phyloP scores from a whole-genome alignment of 2,113 vertebrate species.

The Odontophorus gujanensis region DNA sequence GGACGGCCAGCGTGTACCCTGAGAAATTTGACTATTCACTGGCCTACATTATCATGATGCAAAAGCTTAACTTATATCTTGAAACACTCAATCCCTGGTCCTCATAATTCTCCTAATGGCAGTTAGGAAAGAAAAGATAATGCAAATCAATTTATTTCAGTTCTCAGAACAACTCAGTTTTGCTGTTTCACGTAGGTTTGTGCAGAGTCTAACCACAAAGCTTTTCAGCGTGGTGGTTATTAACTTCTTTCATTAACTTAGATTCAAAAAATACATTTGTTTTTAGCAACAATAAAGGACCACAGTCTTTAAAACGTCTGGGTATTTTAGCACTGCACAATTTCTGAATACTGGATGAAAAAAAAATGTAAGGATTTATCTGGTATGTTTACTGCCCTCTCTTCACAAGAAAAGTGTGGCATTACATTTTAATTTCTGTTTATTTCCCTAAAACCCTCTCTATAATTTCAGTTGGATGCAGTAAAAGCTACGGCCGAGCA shows the following conservation, averaged over 20 bases:
- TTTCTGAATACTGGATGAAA: conserved; percentile 71
- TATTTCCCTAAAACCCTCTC: conserved; percentile 70
- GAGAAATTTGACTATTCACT: conserved; percentile 16
- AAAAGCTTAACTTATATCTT: conserved; percentile 44
- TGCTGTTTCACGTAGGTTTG: neutral
- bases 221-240: conserved; percentile 55
- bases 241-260: conserved; percentile 80
- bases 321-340: conserved; percentile 71
- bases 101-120: conserved; percentile 46
- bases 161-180: conserved; percentile 38
- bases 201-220: conserved; percentile 49
- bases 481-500: conserved; percentile 57
- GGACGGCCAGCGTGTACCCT: conserved; percentile 39
- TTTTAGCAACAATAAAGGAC: conserved; percentile 74
- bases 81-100: conserved; percentile 8
- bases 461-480: conserved; percentile 65
- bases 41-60: conserved; percentile 15
- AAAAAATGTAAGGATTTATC: conserved; percentile 66
- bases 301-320: conserved; percentile 76
- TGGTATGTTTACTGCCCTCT: conserved; percentile 71
- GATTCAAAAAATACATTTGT: conserved; percentile 71
- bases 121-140: conserved; percentile 15
- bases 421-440: conserved; percentile 74
- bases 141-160: conserved; percentile 35
- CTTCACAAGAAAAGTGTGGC: conserved; percentile 42